phyloP scores from a whole-genome alignment of 2,797 vertebrate species.

The Phalloptychus januarius region DNA sequence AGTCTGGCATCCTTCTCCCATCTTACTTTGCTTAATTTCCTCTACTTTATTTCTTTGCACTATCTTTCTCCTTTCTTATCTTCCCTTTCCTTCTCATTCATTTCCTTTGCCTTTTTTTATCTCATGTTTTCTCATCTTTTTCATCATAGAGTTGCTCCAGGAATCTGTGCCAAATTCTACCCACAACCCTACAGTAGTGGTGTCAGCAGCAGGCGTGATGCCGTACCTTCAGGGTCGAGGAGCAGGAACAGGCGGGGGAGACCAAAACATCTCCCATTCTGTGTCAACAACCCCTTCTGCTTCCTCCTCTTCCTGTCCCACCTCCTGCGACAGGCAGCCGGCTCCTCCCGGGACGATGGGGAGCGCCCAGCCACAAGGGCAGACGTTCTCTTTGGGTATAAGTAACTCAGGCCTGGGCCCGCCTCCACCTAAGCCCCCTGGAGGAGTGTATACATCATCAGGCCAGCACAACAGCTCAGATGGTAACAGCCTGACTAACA shows the following conservation, averaged over 20 bases:
- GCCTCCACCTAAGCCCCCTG: slow-evolving; percentile 67
- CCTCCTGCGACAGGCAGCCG: slow-evolving; percentile 79
- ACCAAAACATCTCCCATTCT: slow-evolving; percentile 68
- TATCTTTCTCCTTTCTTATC: background rate
- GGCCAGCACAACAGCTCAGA: slow-evolving; percentile 74
- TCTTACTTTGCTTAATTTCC: slow-evolving; percentile 27
- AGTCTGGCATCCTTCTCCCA: slow-evolving; percentile 32
- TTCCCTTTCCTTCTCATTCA: background rate
- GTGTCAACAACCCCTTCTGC: slow-evolving; percentile 49
- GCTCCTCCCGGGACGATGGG: slow-evolving; percentile 74
- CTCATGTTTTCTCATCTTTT: background rate
- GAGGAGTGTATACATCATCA: slow-evolving; percentile 63
- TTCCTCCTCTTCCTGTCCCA: slow-evolving; percentile 46
- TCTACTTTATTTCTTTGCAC: slow-evolving; percentile 8
- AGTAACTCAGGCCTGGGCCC: slow-evolving; percentile 74
- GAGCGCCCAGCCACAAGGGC: slow-evolving; percentile 73
- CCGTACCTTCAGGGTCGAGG: slow-evolving; percentile 85
- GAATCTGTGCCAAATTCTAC: slow-evolving; percentile 76
- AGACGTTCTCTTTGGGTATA: slow-evolving; percentile 80
- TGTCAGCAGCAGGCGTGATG: slow-evolving; percentile 81
- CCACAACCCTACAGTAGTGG: slow-evolving; percentile 72
- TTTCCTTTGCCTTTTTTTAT: background rate
- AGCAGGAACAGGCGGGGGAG: slow-evolving; percentile 58
- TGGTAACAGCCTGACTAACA: slow-evolving; percentile 48
- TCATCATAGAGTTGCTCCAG: slow-evolving; percentile 72